Evolutionary conservation across 2,113 vertebrate genomes (phyloP).

Genomic region (Prochilodus magdalenae): DNA sequence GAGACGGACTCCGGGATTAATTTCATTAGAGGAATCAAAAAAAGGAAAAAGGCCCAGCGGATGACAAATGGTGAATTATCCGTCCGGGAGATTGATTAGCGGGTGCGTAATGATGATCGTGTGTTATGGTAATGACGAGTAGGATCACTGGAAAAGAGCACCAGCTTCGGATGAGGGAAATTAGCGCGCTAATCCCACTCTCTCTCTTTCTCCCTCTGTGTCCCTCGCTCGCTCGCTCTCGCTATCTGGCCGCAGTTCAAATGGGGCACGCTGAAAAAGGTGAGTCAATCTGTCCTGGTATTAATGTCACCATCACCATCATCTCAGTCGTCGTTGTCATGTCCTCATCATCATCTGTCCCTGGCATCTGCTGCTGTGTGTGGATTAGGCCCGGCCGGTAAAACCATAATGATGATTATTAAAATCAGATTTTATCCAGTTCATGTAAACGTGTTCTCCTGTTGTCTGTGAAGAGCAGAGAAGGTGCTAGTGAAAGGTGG

Average conservation of each 20-base stretch:
- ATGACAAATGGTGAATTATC: constrained; percentile 58
- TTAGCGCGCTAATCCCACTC: constrained; percentile 48
- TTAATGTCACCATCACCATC: constrained; percentile 23
- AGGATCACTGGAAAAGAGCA: constrained; percentile 41
- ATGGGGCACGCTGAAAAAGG: constrained; percentile 50
- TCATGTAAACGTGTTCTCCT: too few relatives aligned
- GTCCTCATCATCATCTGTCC: constrained; percentile 28
- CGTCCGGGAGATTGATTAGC: constrained; percentile 54
- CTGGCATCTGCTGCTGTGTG: constrained; percentile 15
- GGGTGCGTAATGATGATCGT: constrained; percentile 53
- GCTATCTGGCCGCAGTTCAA: constrained; percentile 49
- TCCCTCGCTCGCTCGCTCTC: constrained; percentile 5
- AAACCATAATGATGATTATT: too few relatives aligned
- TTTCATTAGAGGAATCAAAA: constrained; percentile 62
- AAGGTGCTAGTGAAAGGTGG: too few relatives aligned
- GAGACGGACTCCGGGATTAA: constrained; percentile 54
- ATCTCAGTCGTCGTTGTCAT: constrained; percentile 1
- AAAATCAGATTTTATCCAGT: too few relatives aligned
- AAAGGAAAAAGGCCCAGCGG: neutral
- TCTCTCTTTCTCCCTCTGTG: constrained; percentile 25
- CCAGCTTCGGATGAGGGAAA: constrained; percentile 26
- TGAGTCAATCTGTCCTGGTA: constrained; percentile 38
- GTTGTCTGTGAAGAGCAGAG: too few relatives aligned
- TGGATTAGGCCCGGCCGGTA: neutral
- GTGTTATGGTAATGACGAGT: constrained; percentile 53